Conservation (phyloP, 2,113 vertebrate species). For the Lepidothrix coronata region DNA sequence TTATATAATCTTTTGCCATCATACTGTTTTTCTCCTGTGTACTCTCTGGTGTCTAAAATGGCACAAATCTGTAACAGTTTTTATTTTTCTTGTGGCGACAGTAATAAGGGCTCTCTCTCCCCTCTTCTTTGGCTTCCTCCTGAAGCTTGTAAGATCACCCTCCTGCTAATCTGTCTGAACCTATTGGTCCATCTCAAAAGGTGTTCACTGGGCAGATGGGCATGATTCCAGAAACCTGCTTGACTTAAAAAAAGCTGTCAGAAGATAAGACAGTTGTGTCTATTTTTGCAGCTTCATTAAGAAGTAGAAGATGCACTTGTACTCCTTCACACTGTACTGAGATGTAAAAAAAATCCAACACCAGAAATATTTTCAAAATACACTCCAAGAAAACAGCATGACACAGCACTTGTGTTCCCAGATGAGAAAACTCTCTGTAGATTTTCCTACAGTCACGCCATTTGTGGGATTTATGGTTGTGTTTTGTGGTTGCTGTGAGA, state of each 20-base stretch:
- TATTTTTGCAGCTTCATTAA: neutral
- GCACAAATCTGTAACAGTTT: neutral
- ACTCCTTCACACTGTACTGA: neutral
- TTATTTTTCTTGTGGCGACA: neutral
- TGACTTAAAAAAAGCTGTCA: neutral
- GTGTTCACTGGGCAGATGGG: rapidly evolving
- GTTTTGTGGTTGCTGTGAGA: neutral
- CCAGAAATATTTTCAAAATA: neutral
- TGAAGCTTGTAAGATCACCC: neutral
- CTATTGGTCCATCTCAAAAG: neutral
- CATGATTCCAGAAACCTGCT: neutral
- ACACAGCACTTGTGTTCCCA: neutral
- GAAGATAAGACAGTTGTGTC: neutral
- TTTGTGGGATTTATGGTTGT: neutral
- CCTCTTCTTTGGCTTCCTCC: neutral
- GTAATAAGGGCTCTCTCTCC: neutral
- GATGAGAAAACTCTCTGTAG: neutral
- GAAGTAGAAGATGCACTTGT: neutral
- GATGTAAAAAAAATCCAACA: neutral
- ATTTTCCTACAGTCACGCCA: neutral
- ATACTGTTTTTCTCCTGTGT: neutral
- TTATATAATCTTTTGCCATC: neutral
- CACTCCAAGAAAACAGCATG: neutral
- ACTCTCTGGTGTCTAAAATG: neutral
- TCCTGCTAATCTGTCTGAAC: neutral